A percentile compares a stretch with the other conserved stretches of the same genome.
Evolutionary conservation across 2,797 vertebrate genomes (phyloP).

Genomic region (Bradypodion ventrale): DNA sequence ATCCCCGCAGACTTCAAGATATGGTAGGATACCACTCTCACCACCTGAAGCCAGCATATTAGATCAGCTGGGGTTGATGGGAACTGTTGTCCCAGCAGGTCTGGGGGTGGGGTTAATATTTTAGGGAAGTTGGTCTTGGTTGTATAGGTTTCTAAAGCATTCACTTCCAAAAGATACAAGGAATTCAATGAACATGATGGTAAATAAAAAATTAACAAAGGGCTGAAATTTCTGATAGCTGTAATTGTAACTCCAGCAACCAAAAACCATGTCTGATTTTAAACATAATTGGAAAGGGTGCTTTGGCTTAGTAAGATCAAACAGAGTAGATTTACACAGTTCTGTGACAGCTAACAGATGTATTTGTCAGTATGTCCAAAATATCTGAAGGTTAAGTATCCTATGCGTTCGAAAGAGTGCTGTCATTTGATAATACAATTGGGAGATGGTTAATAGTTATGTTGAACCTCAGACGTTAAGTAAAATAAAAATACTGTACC

Average conservation of each 20-base stretch:
- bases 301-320: background rate
- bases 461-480: background rate
- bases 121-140: background rate
- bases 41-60: background rate
- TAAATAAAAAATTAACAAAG: background rate
- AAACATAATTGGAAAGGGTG: background rate
- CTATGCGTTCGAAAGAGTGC: background rate
- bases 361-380: background rate
- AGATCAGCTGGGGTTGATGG: background rate
- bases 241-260: background rate
- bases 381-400: background rate
- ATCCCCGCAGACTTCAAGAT: background rate
- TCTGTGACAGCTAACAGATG: background rate
- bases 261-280: background rate
- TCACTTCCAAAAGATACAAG: background rate
- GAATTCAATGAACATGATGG: background rate
- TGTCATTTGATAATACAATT: background rate
- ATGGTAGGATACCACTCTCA: background rate
- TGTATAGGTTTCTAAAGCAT: background rate
- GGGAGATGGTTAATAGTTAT: background rate
- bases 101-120: background rate
- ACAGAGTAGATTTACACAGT: background rate
- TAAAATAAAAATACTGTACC: background rate
- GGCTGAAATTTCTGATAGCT: background rate
- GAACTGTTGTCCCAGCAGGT: background rate